Conservation (phyloP, 2,113 vertebrate genomes). For the Leucopsar rothschildi region DNA sequence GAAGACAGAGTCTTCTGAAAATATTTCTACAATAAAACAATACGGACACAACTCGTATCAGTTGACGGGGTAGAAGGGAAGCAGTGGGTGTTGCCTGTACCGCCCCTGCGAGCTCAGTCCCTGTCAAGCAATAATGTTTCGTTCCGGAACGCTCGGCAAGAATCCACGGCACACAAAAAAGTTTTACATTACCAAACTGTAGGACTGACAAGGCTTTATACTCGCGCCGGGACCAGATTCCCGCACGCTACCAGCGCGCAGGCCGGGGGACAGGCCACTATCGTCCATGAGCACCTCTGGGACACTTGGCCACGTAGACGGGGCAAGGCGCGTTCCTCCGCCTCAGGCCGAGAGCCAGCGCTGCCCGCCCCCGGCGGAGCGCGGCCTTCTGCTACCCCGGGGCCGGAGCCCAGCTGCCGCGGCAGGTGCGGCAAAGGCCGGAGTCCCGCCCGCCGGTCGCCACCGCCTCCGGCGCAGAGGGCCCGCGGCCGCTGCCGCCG, state of each 20-base stretch:
- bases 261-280: not conserved
- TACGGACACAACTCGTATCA: fast-evolving
- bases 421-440: not conserved
- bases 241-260: not conserved
- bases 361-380: not conserved
- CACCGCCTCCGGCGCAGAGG: too few relatives aligned
- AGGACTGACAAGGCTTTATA: not conserved
- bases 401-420: not conserved
- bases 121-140: not conserved
- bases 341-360: not conserved
- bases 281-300: not conserved
- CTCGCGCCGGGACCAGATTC: fast-evolving
- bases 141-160: not conserved
- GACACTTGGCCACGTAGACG: not conserved
- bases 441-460: not conserved
- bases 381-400: not conserved
- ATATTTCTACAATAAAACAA: not conserved
- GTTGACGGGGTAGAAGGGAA: not conserved
- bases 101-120: not conserved
- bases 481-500: not conserved
- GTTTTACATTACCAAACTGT: fast-evolving
- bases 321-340: not conserved
- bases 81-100: not conserved
- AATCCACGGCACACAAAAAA: not conserved
- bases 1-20: not conserved